phyloP scores from a whole-genome alignment of 2,113 vertebrate genomes.

The Reinhardtius hippoglossoides region DNA sequence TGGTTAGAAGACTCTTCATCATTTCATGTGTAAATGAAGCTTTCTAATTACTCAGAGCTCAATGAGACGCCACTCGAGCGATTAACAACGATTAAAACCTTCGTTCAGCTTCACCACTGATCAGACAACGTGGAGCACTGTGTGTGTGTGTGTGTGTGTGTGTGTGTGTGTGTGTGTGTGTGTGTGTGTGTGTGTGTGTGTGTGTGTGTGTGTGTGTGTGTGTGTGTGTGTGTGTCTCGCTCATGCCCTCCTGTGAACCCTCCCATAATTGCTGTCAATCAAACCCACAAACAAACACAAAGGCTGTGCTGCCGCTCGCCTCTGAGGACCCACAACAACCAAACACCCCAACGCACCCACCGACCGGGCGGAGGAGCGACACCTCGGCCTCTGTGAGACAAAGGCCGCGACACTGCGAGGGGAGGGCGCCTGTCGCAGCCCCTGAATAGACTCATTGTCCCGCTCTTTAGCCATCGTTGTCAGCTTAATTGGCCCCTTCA shows the following conservation, averaged over 20 bases:
- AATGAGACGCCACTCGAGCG: not conserved
- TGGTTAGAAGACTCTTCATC: no score
- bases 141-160: not conserved
- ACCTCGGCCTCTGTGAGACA: no score
- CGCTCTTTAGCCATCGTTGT: no score
- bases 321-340: not conserved
- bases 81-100: not conserved
- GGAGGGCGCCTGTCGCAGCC: no score
- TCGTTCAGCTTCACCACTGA: no score
- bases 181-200: conserved; percentile 5
- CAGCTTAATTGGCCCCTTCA: no score
- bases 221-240: conserved; percentile 3
- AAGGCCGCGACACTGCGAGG: no score
- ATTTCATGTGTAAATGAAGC: no score
- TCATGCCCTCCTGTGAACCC: conserved; percentile 50
- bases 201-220: conserved; percentile 6
- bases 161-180: conserved; percentile 6
- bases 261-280: conserved; percentile 73
- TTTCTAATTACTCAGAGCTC: not conserved
- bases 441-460: no score
- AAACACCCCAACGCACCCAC: not conserved
- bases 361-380: no score
- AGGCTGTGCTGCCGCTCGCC: conserved; percentile 11
- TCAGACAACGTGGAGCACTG: no score
- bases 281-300: conserved; percentile 70